Conservation (phyloP, 2,888 invertebrate species). For the Drosophila tripunctata region DNA sequence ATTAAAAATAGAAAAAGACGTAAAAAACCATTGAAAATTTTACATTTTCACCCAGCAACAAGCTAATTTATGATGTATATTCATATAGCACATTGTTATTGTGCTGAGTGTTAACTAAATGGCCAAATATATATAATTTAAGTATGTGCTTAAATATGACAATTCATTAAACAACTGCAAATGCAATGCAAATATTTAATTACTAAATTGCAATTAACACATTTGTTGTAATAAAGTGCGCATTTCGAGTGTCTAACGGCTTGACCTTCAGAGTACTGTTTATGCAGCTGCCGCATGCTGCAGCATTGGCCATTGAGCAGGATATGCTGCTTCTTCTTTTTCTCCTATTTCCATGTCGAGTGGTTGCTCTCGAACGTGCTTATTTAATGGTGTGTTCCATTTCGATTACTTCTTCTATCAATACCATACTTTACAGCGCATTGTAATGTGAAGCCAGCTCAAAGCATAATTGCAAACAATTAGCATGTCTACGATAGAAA, state of each 20-base stretch:
- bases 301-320: conserved; percentile 11
- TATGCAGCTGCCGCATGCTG: conserved; percentile 5
- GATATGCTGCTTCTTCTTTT: conserved; percentile 24
- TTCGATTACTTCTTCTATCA: conserved; percentile 23
- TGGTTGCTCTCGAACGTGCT: conserved; percentile 37
- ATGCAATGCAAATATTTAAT: not conserved
- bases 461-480: conserved; percentile 80
- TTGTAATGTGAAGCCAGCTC: conserved; percentile 41
- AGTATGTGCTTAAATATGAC: conserved; percentile 5
- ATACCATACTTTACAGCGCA: conserved; percentile 34
- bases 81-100: not conserved
- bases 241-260: not conserved
- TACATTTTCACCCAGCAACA: conserved; percentile 5
- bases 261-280: conserved; percentile 18
- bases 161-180: conserved; percentile 6
- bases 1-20: conserved; percentile 4
- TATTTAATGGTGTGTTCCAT: conserved; percentile 41
- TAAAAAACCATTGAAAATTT: not conserved
- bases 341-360: too few species aligned
- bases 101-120: conserved; percentile 8
- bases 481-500: conserved; percentile 50
- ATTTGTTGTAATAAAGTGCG: not conserved
- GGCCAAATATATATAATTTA: not conserved
- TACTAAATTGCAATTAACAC: conserved; percentile 1
- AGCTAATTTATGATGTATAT: conserved; percentile 8